Base-by-base conservation (phyloP, 1,140 invertebrate genomes). In the Thaumetopoea pityocampa region DNA sequence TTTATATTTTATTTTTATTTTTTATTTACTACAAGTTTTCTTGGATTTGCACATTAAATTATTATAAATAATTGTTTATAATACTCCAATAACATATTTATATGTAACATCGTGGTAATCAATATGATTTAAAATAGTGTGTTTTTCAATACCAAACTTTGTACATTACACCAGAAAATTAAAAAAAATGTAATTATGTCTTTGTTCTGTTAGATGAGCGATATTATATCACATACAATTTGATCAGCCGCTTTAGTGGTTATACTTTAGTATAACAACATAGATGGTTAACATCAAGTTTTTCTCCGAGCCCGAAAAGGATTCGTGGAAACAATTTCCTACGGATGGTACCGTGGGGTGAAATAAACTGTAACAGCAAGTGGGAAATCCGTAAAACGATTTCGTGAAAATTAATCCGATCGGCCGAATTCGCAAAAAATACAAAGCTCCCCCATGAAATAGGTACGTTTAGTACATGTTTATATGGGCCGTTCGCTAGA, bases 301-400 rank as follows among this genome's bases (percentile, higher is more conserved):
- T 41, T 41, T 32, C 33, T 37, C 29, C 33, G 34, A 49, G 40
- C 38, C 19, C 27, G 10, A 34, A 48, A 60, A 49, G 48, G 49
- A 60, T 64, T 43, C 58, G 51, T 54, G 56, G 60, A 72, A 76
- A 71, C 78, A 78, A 80, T 82, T 78, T 77, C 53, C 62, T 65
- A 62, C 71, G 67, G 59, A 82, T 74, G 78, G 74, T 69, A 79
- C 74, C 76, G 54, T 49, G 32, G 74, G 78, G 76, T 76, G 54
- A 82, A 70, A 71, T 79, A 82, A 82, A 76, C 61, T 64, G 71
- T 67, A 73, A 78, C 73, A 72, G 61, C 64, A 67, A 69, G 65
- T 63, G 70, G 58, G 48, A 67, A 69, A 68, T 52, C 67, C 62
- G 67, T 71, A 77, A 78, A 82, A 67, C 72, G 69, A 80, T 82